These are phyloP conservation scores for Cremastinae sp. DNA, from an alignment of 2,888 invertebrate genomes.

Conservation along the genomic window DNA sequence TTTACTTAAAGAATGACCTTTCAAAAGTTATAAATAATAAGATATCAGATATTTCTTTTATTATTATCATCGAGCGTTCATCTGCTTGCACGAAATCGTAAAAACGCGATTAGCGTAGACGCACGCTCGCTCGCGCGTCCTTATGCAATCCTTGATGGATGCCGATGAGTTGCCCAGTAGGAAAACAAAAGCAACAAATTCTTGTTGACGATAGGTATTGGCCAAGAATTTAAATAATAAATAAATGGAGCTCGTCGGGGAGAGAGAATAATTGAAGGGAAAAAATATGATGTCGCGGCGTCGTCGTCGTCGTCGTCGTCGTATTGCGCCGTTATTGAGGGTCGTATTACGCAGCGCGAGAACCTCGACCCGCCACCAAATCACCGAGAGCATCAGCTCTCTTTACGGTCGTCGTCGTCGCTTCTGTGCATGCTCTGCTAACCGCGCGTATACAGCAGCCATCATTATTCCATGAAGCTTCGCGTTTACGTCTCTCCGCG, in stretches of 20 bases:
- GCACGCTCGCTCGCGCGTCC: too few relatives aligned
- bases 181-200: slow-evolving; percentile 19
- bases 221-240: slow-evolving; percentile 27
- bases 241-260: slow-evolving; percentile 60
- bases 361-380: slow-evolving; percentile 50
- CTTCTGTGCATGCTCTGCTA: too few relatives aligned
- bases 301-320: slow-evolving; percentile 41
- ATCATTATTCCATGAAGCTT: slow-evolving; percentile 68
- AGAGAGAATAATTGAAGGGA: neutral
- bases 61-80: too few relatives aligned
- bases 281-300: slow-evolving; percentile 1
- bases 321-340: slow-evolving; percentile 2
- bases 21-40: too few relatives aligned
- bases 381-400: slow-evolving; percentile 31
- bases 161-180: neutral
- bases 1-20: too few relatives aligned
- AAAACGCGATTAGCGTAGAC: too few relatives aligned
- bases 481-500: slow-evolving; percentile 53
- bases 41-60: too few relatives aligned
- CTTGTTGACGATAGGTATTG: too few relatives aligned
- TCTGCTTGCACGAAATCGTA: too few relatives aligned
- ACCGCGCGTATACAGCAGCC: slow-evolving; percentile 26
- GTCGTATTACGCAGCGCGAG: slow-evolving; percentile 32
- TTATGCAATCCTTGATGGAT: too few relatives aligned
- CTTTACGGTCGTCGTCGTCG: neutral